These are phyloP conservation scores for Deroplatys truncata DNA, from an alignment of 2,888 invertebrate genomes.

Conservation along the genomic window DNA sequence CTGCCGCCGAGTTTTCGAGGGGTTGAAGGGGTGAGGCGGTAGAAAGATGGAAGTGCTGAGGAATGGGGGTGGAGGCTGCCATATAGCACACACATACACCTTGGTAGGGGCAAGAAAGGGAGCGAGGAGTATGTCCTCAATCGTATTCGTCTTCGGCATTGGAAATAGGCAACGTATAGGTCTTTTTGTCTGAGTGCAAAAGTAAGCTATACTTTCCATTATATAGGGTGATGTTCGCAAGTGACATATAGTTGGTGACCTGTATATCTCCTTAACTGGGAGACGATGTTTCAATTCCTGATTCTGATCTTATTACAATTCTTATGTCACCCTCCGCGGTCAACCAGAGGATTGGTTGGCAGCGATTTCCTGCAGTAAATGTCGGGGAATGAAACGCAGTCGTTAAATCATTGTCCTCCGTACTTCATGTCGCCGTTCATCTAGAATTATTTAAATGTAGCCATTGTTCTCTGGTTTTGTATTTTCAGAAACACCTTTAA, in stretches of 20 bases:
- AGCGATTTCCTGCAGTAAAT: background rate
- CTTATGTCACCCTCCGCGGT: background rate
- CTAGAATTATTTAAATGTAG: too few species aligned
- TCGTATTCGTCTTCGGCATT: slow-evolving; percentile 18
- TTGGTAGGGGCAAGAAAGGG: background rate
- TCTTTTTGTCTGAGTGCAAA: background rate
- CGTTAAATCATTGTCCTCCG: background rate
- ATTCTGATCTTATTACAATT: background rate
- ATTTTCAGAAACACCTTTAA: too few species aligned
- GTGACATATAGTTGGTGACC: background rate
- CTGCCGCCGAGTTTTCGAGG: background rate
- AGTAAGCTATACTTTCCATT: background rate
- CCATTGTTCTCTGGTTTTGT: too few species aligned
- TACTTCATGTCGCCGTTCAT: background rate
- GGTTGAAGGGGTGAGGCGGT: background rate
- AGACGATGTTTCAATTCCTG: background rate
- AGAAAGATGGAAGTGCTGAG: slow-evolving; percentile 12
- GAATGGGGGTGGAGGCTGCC: background rate
- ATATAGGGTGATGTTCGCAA: background rate
- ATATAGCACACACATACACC: background rate
- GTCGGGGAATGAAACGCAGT: background rate
- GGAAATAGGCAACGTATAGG: slow-evolving; percentile 6
- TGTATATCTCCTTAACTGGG: too few species aligned
- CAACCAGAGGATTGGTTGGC: background rate
- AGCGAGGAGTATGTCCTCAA: slow-evolving; percentile 4